Conservation (phyloP, 1,140 invertebrate species). For the Goniozus legneri region DNA sequence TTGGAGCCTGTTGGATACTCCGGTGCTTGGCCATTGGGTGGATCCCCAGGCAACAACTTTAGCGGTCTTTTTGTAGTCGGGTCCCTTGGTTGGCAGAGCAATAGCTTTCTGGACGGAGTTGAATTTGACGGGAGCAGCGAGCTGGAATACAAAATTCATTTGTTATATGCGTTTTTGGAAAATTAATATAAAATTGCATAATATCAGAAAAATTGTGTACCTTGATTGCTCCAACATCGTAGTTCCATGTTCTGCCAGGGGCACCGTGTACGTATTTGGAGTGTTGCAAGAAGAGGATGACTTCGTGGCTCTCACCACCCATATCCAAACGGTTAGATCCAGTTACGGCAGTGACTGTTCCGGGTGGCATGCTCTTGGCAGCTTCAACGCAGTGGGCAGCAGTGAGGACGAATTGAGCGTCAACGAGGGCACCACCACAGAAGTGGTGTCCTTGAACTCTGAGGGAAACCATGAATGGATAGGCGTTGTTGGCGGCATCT, state of each 20-base stretch:
- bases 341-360: neutral
- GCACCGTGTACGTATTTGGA: neutral
- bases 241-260: neutral
- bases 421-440: neutral
- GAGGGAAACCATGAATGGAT: neutral
- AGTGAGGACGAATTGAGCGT: constrained; percentile 3
- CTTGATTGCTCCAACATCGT: constrained; percentile 13
- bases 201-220: constrained; percentile 4
- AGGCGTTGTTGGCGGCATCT: neutral
- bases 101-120: neutral
- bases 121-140: constrained; percentile 1
- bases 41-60: constrained; percentile 5
- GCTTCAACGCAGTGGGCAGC: neutral
- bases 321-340: too few relatives aligned
- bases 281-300: neutral
- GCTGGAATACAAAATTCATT: constrained; percentile 9
- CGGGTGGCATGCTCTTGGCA: neutral
- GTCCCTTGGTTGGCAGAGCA: neutral
- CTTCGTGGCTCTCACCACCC: constrained; percentile 4
- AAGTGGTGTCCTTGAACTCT: neutral
- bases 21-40: neutral
- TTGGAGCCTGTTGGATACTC: neutral
- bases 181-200: neutral
- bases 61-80: neutral
- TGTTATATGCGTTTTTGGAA: too few relatives aligned